phyloP scores from a whole-genome alignment of 1,140 invertebrate genomes.

The Nomia melanderi region DNA sequence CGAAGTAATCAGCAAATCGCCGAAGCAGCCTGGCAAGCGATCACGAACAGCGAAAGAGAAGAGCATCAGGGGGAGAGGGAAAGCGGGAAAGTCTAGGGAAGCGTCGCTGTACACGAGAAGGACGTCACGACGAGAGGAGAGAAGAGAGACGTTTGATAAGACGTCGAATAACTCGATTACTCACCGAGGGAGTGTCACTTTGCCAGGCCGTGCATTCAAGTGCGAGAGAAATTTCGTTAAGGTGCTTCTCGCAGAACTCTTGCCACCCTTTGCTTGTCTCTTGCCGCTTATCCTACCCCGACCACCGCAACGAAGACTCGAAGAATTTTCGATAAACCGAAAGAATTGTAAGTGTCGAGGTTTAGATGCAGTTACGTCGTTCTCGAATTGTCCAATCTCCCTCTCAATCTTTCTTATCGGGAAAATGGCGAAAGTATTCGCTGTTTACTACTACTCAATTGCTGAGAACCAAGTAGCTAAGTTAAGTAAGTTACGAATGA shows the following conservation, averaged over 20 bases:
- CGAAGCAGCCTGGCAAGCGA: constrained; percentile 65
- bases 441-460: no score
- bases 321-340: constrained; percentile 11
- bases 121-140: constrained; percentile 19
- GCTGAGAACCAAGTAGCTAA: no score
- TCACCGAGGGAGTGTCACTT: constrained; percentile 74
- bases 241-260: constrained; percentile 47
- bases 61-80: not conserved
- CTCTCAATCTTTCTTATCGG: not conserved
- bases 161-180: constrained; percentile 77
- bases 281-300: constrained; percentile 46
- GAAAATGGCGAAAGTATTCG: not conserved
- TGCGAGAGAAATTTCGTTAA: constrained; percentile 72
- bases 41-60: constrained; percentile 34
- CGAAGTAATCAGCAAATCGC: constrained; percentile 76
- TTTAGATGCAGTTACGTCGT: not conserved
- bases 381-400: no score
- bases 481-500: no score
- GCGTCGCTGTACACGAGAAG: constrained; percentile 21
- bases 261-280: constrained; percentile 23
- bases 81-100: not conserved
- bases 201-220: constrained; percentile 68
- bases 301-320: not conserved
- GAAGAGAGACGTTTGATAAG: constrained; percentile 57
- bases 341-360: not conserved